Conservation (phyloP, 2,113 vertebrate genomes). For the Peromyscus polionotus region DNA sequence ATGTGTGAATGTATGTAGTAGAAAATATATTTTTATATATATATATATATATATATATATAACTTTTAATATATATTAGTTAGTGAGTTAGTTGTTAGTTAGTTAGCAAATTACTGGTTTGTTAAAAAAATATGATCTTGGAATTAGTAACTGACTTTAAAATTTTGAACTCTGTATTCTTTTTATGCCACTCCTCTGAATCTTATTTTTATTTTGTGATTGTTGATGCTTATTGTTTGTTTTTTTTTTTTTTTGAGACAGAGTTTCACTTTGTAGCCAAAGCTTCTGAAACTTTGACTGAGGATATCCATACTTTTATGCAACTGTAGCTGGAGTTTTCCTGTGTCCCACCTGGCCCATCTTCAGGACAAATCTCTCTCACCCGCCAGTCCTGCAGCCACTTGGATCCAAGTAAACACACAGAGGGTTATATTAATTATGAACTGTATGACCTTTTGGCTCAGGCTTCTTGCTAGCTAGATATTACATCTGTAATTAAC, state of each 20-base stretch:
- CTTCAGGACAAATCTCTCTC: too few species aligned
- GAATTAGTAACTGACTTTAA: neutral
- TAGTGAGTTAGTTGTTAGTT: too few species aligned
- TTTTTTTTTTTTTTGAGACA: neutral
- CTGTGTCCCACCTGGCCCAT: too few species aligned
- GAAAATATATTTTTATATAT: neutral
- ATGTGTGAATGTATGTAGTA: neutral
- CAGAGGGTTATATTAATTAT: too few species aligned
- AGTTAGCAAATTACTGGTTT: neutral
- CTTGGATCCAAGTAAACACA: too few species aligned
- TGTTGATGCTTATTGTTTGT: neutral
- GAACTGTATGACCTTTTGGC: too few species aligned
- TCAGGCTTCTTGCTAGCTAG: too few species aligned
- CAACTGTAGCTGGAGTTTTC: too few species aligned
- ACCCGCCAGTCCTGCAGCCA: too few species aligned
- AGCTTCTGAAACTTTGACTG: neutral
- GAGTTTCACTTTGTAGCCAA: neutral
- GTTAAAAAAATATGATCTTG: neutral
- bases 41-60: too few species aligned
- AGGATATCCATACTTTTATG: neutral
- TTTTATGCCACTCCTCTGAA: neutral
- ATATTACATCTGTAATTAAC: too few species aligned
- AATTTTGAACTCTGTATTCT: neutral
- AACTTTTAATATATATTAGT: neutral
- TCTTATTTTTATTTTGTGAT: neutral